phyloP scores from a whole-genome alignment of 2,113 vertebrate species.

The Chiloscyllium plagiosum region DNA sequence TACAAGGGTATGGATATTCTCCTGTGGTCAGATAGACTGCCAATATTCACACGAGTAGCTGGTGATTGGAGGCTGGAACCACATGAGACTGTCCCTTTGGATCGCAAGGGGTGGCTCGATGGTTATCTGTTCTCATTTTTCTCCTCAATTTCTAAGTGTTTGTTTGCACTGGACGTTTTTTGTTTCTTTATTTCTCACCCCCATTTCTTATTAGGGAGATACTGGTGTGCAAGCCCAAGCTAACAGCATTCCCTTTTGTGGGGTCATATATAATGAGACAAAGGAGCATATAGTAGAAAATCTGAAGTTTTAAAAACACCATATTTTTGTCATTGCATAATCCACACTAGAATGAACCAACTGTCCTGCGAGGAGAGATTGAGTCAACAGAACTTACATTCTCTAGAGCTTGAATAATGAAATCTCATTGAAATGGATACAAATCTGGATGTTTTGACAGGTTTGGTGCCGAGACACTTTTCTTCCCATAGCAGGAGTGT shows the following conservation, averaged over 20 bases:
- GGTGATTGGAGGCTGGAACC: not conserved
- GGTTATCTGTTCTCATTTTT: no score
- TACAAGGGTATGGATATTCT: conserved; percentile 80
- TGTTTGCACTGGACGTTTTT: not conserved
- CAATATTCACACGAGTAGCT: not conserved
- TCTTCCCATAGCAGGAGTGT: not conserved
- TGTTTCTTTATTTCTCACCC: not conserved
- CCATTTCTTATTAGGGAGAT: not conserved
- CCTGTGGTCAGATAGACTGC: conserved; percentile 51
- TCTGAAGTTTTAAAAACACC: not conserved
- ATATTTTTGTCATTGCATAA: not conserved
- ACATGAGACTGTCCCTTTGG: not conserved
- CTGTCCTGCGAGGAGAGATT: not conserved
- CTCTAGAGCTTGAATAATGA: not conserved
- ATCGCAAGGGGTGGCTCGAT: not conserved
- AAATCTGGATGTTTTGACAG: not conserved
- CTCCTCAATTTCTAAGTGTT: not conserved
- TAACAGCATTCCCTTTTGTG: not conserved
- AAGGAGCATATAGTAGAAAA: not conserved
- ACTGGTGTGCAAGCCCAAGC: not conserved
- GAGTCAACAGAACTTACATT: not conserved
- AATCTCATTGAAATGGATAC: not conserved
- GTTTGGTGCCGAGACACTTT: not conserved
- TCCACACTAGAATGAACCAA: not conserved
- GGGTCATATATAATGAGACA: not conserved